A percentile compares a stretch with the other conserved stretches of the same genome.
phyloP scores from a whole-genome alignment of 2,888 invertebrate species.

The Macrophya annulata region DNA sequence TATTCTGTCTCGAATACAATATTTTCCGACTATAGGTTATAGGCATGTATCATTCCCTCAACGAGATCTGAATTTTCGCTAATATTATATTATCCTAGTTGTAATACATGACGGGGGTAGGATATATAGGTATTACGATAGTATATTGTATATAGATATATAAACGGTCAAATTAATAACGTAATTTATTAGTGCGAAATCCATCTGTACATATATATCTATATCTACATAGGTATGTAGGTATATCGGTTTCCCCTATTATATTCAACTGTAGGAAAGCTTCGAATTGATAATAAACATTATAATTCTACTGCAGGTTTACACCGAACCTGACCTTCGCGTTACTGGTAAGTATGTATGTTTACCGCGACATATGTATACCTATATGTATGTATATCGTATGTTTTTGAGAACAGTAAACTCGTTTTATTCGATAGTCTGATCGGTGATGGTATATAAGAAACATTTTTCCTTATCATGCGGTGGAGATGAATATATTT shows the following conservation, averaged over 20 bases:
- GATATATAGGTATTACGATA: neutral
- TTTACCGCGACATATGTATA: slow-evolving; percentile 13
- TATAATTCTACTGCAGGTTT: neutral
- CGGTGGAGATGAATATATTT: neutral
- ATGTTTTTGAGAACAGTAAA: slow-evolving; percentile 16
- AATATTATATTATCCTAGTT: neutral
- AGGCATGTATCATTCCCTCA: too few relatives aligned
- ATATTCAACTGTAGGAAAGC: neutral
- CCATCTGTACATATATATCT: too few relatives aligned
- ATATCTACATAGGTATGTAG: too few relatives aligned
- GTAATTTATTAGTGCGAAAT: neutral
- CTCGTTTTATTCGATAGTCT: neutral
- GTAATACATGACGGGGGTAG: neutral
- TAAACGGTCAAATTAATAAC: neutral
- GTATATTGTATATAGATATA: neutral
- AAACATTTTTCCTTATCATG: neutral
- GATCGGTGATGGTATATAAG: neutral
- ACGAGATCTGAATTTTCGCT: neutral
- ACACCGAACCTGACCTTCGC: slow-evolving; percentile 4
- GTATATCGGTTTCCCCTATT: neutral
- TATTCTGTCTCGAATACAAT: neutral
- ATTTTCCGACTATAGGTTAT: neutral
- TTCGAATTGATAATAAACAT: neutral
- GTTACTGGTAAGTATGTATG: neutral
- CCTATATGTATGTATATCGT: neutral